These are phyloP conservation scores for Tragelaphus scriptus DNA, from an alignment of 2,113 vertebrate genomes.

Conservation along the genomic window DNA sequence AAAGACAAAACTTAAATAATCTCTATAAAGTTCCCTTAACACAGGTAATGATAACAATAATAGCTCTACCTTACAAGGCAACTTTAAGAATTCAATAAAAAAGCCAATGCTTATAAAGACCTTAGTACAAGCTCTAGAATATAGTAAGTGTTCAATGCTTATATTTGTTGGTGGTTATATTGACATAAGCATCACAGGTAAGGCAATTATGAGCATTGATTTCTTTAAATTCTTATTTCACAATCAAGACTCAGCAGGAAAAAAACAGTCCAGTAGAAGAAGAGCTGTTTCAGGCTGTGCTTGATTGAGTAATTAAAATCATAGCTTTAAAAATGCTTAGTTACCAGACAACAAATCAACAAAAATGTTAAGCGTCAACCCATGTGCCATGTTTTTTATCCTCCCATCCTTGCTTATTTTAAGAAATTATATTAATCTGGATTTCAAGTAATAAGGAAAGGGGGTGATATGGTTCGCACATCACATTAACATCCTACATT, in stretches of 20 bases:
- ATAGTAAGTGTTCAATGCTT: not conserved
- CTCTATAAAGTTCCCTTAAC: not conserved
- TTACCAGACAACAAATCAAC: not conserved
- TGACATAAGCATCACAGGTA: not conserved
- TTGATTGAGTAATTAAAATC: slow-evolving; percentile 20
- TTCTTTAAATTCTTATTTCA: slow-evolving; percentile 16
- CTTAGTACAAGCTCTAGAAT: not conserved
- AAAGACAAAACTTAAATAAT: not conserved
- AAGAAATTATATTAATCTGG: not conserved
- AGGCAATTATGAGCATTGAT: not conserved
- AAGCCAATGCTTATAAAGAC: not conserved
- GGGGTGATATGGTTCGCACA: accelerated
- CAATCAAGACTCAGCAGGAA: slow-evolving; percentile 20
- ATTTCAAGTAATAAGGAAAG: not conserved
- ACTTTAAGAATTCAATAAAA: not conserved
- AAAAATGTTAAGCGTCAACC: not conserved
- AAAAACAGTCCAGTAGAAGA: not conserved
- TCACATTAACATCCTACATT: not conserved
- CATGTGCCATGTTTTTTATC: not conserved
- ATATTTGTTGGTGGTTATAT: not conserved
- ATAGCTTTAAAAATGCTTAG: not conserved
- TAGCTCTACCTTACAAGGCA: not conserved
- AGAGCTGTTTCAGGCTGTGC: not conserved
- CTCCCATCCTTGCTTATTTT: not conserved
- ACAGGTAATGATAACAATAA: not conserved